Percentiles rank a stretch among this genome's conserved stretches.
Evolutionary conservation across 2,888 invertebrate genomes (phyloP).

Genomic region (Bellardia pandia): DNA sequence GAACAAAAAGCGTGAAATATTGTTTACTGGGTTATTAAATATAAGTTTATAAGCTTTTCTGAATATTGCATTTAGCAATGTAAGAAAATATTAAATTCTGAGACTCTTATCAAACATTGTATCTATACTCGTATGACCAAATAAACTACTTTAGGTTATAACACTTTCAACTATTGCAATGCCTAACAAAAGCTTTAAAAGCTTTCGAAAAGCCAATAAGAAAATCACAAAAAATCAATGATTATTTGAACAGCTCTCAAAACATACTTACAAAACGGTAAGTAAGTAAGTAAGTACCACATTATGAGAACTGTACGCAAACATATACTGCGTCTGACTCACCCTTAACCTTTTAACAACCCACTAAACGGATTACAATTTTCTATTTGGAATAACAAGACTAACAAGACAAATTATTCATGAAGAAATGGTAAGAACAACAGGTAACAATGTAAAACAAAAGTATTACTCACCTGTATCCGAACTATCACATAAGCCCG

Average conservation of each 20-base stretch:
- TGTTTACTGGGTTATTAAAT: no score
- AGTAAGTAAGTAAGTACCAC: neutral
- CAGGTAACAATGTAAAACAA: neutral
- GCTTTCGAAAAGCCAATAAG: neutral
- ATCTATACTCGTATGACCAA: no score
- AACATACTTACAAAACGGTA: no score
- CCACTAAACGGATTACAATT: conserved; percentile 79
- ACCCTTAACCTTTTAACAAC: conserved; percentile 67
- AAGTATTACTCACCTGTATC: conserved; percentile 85
- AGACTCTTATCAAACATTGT: no score
- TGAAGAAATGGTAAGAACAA: neutral
- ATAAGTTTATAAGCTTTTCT: no score
- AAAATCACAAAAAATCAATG: conserved; percentile 1
- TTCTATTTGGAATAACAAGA: conserved; percentile 1
- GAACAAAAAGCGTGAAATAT: no score
- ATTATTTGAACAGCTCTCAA: neutral
- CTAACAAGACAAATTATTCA: neutral
- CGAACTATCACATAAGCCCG: conserved; percentile 88
- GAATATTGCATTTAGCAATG: no score
- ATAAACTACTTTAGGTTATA: no score
- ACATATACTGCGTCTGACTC: neutral
- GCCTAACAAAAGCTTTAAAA: no score
- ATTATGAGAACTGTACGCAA: neutral
- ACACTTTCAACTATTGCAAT: no score
- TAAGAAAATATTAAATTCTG: no score